Base-by-base conservation (phyloP, 1,140 invertebrate species). In the Drosophila kikkawai region DNA sequence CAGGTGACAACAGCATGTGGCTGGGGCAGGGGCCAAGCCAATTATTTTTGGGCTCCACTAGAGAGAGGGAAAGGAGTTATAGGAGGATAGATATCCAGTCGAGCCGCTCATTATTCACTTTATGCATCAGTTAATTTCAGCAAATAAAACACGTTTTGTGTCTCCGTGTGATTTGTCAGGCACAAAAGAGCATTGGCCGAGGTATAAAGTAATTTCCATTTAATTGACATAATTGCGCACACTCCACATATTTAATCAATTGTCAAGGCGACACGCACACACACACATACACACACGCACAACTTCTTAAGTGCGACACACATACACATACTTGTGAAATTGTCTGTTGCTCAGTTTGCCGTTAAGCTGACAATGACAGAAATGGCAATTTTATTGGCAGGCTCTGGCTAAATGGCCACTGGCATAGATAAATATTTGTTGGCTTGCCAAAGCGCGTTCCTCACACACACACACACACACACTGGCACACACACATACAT, bases 341-440 rank as follows among this genome's bases (percentile, higher is more conserved):
- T 69, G 66, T 81, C 79, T 84, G 85, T 85, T 88, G 86, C 76
- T 88, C 85, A 88, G 75, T 91, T 90, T 81, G 79, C 81, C 58
- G 86, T 82, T 91, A 81, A 87, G 85, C 86, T 90, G 85, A 90
- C 85, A 88, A 90, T 90, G 85, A 85, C 82, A 90, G 85, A 82
- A 79, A 82, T 81, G 73, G 81, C 85, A 75, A 90, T 81, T 90
- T 90, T 85, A 85, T 82, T 90, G 86, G 82, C 86, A 90, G 81
- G 70, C 81, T 67, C 63, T 71, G 81, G 82, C 85, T 76, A 90
- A 90, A 85, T 90, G 85, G 86, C 79, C 81, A 90, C 57, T 82
- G 86, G 82, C 85, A 90, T 90, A 90, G 85, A 90, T 90, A 90
- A 90, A 90, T 90, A 90, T 90, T 90, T 90, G 85, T 90, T 85